Conservation (phyloP, 2,797 vertebrate species). For the Vireo griseus region DNA sequence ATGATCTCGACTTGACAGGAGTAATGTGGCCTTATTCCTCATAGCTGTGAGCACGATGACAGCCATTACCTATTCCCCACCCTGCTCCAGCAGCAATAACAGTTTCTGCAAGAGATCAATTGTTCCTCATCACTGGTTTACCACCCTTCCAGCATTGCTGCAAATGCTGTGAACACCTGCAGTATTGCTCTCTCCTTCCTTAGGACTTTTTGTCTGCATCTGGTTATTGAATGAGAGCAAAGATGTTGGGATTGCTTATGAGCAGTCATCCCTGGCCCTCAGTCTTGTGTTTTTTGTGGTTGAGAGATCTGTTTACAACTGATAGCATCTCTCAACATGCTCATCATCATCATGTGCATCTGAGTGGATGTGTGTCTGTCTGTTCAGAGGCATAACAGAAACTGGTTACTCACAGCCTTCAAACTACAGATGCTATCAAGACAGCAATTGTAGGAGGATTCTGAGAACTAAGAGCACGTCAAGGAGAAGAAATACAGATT, state of each 20-base stretch:
- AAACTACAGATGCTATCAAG: neutral
- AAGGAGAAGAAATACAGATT: neutral
- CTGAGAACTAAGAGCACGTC: neutral
- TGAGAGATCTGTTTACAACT: constrained; percentile 10
- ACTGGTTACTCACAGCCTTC: neutral
- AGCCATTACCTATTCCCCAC: neutral
- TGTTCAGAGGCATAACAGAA: neutral
- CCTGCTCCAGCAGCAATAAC: neutral
- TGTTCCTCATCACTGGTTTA: neutral
- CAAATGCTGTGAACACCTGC: neutral
- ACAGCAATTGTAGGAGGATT: neutral
- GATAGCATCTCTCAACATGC: neutral
- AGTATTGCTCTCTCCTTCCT: neutral
- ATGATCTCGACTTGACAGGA: neutral
- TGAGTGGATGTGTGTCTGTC: neutral
- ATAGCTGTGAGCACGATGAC: neutral
- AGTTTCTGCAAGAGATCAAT: neutral
- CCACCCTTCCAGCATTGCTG: neutral
- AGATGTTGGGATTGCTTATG: neutral
- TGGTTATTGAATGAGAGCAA: neutral
- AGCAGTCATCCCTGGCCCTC: neutral
- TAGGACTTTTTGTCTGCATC: neutral
- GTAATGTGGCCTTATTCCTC: neutral
- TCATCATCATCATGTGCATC: neutral
- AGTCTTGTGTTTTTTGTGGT: neutral